These are phyloP conservation scores for Automeris io DNA, from an alignment of 2,888 invertebrate species.

Conservation along the genomic window DNA sequence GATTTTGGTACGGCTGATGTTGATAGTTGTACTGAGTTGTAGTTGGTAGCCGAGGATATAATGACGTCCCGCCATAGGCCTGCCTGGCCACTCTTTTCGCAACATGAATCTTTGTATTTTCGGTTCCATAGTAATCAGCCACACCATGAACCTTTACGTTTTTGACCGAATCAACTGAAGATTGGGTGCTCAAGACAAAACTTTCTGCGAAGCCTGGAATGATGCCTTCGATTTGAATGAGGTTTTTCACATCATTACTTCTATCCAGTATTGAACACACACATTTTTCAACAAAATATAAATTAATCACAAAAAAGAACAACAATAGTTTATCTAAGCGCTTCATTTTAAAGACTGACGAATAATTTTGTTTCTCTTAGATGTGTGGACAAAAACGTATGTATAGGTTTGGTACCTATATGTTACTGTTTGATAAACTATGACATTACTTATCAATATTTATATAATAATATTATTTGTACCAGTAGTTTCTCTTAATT, in stretches of 20 bases:
- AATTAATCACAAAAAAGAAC: not conserved
- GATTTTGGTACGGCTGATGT: constrained; percentile 1
- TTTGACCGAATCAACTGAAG: not conserved
- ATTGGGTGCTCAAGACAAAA: not conserved
- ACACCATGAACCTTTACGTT: not conserved
- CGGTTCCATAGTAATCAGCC: not conserved
- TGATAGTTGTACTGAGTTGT: too few relatives aligned
- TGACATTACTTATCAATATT: constrained; percentile 5
- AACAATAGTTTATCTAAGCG: not conserved
- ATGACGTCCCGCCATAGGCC: not conserved
- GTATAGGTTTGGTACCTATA: too few relatives aligned
- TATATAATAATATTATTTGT: too few relatives aligned
- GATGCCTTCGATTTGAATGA: not conserved
- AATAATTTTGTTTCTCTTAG: not conserved
- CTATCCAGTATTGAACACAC: not conserved
- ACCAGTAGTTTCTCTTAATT: too few relatives aligned
- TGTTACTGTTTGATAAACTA: too few relatives aligned
- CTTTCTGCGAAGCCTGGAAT: not conserved
- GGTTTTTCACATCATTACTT: not conserved
- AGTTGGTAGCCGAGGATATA: not conserved
- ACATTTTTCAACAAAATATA: not conserved
- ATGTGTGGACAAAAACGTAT: too few relatives aligned
- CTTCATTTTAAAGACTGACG: not conserved
- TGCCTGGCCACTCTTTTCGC: not conserved
- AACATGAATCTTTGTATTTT: not conserved